Evolutionary conservation across 2,113 vertebrate species (phyloP), one percentile per base, ranked within the genome.

Genomic region (Rallus limicola): DNA sequence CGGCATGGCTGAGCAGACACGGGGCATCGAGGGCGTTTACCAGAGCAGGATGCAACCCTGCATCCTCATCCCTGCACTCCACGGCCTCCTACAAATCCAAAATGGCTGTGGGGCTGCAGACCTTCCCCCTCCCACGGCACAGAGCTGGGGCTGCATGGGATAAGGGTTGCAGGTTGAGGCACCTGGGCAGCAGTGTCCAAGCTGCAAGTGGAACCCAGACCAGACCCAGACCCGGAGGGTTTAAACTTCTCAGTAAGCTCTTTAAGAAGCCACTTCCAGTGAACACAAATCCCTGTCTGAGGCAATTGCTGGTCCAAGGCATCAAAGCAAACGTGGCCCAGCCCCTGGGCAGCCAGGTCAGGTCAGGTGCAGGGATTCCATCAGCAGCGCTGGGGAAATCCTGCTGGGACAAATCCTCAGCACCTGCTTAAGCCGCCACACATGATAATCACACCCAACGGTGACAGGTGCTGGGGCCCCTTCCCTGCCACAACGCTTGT

Each of bases 401-500:
- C 93, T 31, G 21, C 59, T 2, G 63, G 82, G 82, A 72, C 63
- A 92, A 94, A 95, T 85, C 94, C 94, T 28, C 42, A 3, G 82
- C 92, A 68, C 92, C 90, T 64, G 78, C 90, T 44, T 4, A 56
- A 72, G 46, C 82, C 62, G 9, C 4, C 7, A 2, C 12, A 18
- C 24, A 3, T 3, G 3, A 40, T 7, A 21, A 79, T 56, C 72
- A 24, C 86, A 16, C 1, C 77, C 14, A 4, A 3, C 0, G 2
- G 64, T 21, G 1, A 6, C 6, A 3, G 34, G 24, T 2, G 1
- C 40, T 2, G 2, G 4, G 3, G 36, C 13, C 25, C 74, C 75
- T 8, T 18, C 40, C 62, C 62, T 0, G 40, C 53, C 1, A 3
- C 0, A 12, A 62, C 1, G 5, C 38, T 55, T 6, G 1, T 28